Evolutionary conservation across 2,113 vertebrate genomes (phyloP).

Genomic region (Onychostoma macrolepis): DNA sequence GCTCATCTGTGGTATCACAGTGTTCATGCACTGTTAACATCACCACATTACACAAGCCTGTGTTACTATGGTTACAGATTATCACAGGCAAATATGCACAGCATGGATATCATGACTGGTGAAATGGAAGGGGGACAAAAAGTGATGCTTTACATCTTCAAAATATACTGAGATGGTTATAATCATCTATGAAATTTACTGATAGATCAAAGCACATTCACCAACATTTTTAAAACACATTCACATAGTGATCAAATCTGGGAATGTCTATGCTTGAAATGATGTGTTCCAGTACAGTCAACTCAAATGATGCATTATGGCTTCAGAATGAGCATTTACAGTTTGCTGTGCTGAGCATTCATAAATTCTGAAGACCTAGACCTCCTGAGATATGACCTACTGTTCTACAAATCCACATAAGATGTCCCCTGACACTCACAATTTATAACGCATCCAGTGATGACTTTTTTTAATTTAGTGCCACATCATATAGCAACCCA

Average conservation of each 20-base stretch:
- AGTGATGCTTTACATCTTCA: conserved; percentile 19
- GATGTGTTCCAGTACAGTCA: neutral
- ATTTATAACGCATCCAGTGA: neutral
- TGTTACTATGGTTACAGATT: conserved; percentile 75
- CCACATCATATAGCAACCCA: neutral
- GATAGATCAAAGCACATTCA: neutral
- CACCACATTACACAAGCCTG: conserved; percentile 62
- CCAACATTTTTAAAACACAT: neutral
- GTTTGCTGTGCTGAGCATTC: neutral
- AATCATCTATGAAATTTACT: neutral
- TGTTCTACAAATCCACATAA: conserved; percentile 21
- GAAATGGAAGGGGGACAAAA: conserved; percentile 34
- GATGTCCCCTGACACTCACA: neutral
- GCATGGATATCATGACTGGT: conserved; percentile 40
- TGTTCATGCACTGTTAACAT: conserved; percentile 70
- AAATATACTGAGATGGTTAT: neutral
- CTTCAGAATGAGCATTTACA: conserved; percentile 11
- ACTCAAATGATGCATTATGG: conserved; percentile 1
- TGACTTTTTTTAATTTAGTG: conserved; percentile 1
- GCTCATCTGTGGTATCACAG: conserved; percentile 66
- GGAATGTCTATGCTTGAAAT: neutral
- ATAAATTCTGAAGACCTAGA: conserved; percentile 13
- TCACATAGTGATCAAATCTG: neutral
- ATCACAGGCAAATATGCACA: conserved; percentile 64
- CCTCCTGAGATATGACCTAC: conserved; percentile 11